A percentile compares a stretch with the other conserved stretches of the same genome.
These are phyloP conservation scores for Aricia artaxerxes DNA, from an alignment of 2,888 invertebrate genomes.

Conservation along the genomic window DNA sequence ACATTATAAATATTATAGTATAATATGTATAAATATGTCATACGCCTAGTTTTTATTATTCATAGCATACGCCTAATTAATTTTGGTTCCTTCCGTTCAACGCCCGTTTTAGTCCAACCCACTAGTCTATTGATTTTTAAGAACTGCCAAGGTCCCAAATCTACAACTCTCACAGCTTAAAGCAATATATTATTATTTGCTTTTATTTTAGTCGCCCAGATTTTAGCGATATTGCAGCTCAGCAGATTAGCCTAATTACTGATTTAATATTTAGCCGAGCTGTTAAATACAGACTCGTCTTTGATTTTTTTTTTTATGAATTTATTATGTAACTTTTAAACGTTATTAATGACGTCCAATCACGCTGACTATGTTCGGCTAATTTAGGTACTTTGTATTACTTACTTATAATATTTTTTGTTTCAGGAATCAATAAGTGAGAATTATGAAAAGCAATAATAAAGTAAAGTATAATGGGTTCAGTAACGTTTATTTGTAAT, in stretches of 20 bases:
- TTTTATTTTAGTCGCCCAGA: neutral
- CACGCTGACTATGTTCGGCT: no score
- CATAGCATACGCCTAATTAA: neutral
- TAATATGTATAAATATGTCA: neutral
- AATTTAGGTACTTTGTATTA: no score
- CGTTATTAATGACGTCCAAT: neutral
- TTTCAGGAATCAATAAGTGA: constrained; percentile 53
- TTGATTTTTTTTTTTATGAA: neutral
- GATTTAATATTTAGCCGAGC: neutral
- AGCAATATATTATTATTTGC: neutral
- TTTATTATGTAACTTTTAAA: neutral
- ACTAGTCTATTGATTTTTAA: neutral
- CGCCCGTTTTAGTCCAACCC: neutral
- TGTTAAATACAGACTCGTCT: neutral
- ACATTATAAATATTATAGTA: no score
- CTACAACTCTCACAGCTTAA: neutral
- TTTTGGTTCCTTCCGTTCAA: neutral
- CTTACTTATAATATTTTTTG: constrained; percentile 27
- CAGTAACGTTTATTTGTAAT: constrained; percentile 51
- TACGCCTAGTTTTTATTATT: neutral
- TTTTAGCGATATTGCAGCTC: neutral
- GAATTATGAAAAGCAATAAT: constrained; percentile 78
- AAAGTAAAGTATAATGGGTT: constrained; percentile 64
- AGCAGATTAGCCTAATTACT: neutral
- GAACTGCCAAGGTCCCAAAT: neutral